These are phyloP conservation scores for Apodemia duryi DNA, from an alignment of 2,888 invertebrate species.

Conservation along the genomic window DNA sequence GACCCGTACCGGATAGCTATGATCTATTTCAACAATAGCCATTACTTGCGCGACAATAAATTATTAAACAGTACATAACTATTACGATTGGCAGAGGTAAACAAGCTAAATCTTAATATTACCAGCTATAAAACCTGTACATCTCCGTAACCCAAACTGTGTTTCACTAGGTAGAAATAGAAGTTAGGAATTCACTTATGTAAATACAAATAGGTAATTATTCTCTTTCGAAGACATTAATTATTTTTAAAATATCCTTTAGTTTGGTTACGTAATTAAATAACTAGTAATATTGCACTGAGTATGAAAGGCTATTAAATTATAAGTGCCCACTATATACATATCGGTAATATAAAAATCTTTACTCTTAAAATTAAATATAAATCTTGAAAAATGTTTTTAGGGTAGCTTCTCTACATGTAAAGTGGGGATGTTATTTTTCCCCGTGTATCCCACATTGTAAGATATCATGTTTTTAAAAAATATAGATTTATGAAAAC, in stretches of 20 bases:
- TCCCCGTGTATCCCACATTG: too few species aligned
- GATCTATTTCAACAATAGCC: slow-evolving; percentile 76
- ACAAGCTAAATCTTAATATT: slow-evolving; percentile 76
- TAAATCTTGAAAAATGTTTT: too few species aligned
- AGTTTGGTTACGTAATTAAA: slow-evolving; percentile 81
- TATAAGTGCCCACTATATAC: slow-evolving; percentile 75
- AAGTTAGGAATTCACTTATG: slow-evolving; percentile 70
- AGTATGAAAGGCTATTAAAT: slow-evolving; percentile 80
- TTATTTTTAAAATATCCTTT: slow-evolving; percentile 76
- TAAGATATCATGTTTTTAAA: too few species aligned
- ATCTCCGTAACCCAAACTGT: slow-evolving; percentile 76
- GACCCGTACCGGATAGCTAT: slow-evolving; percentile 70
- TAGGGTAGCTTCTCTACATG: too few species aligned
- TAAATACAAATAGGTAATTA: slow-evolving; percentile 77
- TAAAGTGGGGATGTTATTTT: too few species aligned
- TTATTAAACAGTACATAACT: slow-evolving; percentile 75
- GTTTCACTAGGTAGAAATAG: slow-evolving; percentile 62
- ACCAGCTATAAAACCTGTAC: slow-evolving; percentile 79
- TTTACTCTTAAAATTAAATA: slow-evolving; percentile 37
- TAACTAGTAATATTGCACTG: slow-evolving; percentile 81
- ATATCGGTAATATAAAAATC: slow-evolving; percentile 64
- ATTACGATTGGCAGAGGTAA: slow-evolving; percentile 79
- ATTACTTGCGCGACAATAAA: slow-evolving; percentile 75
- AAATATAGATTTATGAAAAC: too few species aligned
- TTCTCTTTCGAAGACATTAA: slow-evolving; percentile 72